Conservation (phyloP, 2,888 invertebrate species). For the Rhaphigaster nebulosa region DNA sequence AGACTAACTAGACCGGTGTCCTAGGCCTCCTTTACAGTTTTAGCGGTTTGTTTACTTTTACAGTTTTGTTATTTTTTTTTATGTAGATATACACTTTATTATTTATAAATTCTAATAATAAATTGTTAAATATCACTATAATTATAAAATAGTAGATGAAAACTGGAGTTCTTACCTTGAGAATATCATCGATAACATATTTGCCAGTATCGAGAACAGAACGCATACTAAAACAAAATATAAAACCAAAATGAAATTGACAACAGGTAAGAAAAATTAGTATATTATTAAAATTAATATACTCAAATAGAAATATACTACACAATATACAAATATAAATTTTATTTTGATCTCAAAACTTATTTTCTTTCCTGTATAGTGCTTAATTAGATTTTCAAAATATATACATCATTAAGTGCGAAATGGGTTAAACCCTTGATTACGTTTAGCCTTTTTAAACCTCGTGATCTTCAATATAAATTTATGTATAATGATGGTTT, state of each 20-base stretch:
- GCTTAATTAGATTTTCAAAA: background rate
- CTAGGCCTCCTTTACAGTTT: too few species aligned
- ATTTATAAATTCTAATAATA: background rate
- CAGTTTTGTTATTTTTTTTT: too few species aligned
- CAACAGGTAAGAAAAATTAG: background rate
- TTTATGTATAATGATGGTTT: too few species aligned
- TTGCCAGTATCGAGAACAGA: slow-evolving; percentile 62
- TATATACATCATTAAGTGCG: background rate
- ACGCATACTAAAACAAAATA: slow-evolving; percentile 62
- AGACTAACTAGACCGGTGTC: too few species aligned
- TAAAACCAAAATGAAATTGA: background rate
- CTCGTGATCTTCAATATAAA: too few species aligned
- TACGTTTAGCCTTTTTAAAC: background rate
- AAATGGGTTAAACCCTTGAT: background rate
- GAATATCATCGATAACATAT: slow-evolving; percentile 71
- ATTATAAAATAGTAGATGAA: background rate
- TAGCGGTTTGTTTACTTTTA: too few species aligned
- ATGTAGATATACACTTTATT: background rate
- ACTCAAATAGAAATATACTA: background rate
- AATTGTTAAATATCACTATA: background rate
- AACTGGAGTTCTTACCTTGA: slow-evolving; percentile 68
- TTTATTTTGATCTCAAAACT: too few species aligned
- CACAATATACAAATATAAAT: too few species aligned
- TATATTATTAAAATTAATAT: too few species aligned
- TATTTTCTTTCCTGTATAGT: background rate